phyloP scores from a whole-genome alignment of 2,113 vertebrate species.

The Muscicapa adusta region DNA sequence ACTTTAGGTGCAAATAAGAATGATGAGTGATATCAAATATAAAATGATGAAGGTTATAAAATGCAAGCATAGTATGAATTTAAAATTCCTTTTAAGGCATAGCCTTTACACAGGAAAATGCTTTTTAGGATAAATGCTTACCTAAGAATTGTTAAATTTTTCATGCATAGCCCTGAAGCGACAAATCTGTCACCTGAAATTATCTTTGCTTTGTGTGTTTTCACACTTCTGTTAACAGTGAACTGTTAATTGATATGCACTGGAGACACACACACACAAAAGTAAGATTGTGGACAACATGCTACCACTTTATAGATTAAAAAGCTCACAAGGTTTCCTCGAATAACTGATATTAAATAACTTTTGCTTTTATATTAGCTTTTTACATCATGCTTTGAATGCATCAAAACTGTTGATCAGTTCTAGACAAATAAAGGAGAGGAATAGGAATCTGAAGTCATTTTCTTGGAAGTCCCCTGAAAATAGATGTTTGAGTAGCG shows the following conservation, averaged over 20 bases:
- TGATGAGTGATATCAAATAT: neutral
- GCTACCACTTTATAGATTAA: neutral
- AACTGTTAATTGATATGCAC: constrained; percentile 35
- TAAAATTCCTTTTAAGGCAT: neutral
- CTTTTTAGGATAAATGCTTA: constrained; percentile 45
- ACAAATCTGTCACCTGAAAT: constrained; percentile 33
- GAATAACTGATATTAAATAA: neutral
- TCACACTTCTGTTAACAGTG: constrained; percentile 29
- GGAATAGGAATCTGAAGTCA: neutral
- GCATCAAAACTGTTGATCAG: neutral
- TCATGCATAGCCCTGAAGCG: constrained; percentile 14
- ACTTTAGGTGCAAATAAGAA: neutral
- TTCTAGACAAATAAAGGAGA: neutral
- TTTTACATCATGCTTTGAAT: neutral
- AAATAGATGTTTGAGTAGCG: neutral
- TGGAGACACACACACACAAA: neutral
- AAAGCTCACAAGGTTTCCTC: neutral
- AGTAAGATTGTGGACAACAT: neutral
- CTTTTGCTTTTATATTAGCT: neutral
- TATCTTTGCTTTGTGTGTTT: constrained; percentile 50
- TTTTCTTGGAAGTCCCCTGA: neutral
- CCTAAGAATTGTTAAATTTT: constrained; percentile 55
- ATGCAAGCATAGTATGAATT: neutral
- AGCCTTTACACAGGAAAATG: neutral
- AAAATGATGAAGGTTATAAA: neutral